Evolutionary conservation across 2,113 vertebrate species (phyloP).

Genomic region (Strix aluco): DNA sequence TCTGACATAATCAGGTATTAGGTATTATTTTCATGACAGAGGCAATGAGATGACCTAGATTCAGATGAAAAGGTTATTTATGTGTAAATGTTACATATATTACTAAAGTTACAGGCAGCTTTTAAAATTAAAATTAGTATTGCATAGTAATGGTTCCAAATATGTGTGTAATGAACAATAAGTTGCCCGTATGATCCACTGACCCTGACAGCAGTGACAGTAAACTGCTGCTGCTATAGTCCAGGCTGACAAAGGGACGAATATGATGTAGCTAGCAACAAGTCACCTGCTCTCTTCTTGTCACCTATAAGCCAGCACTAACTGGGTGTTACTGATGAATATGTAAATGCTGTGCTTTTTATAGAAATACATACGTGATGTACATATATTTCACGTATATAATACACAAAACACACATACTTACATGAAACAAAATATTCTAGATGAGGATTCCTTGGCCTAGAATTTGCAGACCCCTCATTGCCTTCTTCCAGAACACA

Average conservation of each 20-base stretch:
- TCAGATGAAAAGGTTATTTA: conserved; percentile 16
- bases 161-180: background rate
- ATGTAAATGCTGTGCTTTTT: background rate
- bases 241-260: background rate
- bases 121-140: background rate
- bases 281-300: background rate
- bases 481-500: background rate
- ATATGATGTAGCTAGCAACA: background rate
- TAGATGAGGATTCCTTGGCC: background rate
- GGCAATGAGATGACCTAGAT: background rate
- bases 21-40: background rate
- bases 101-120: background rate
- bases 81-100: background rate
- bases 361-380: background rate
- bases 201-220: background rate
- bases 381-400: rapidly evolving
- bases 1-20: background rate
- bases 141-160: background rate
- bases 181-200: background rate
- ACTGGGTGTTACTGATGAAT: background rate
- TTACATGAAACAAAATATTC: background rate
- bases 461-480: background rate
- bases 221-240: background rate
- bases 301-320: background rate
- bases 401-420: background rate